These are phyloP conservation scores for Rhingia rostrata DNA, from an alignment of 2,888 invertebrate genomes.

Conservation along the genomic window DNA sequence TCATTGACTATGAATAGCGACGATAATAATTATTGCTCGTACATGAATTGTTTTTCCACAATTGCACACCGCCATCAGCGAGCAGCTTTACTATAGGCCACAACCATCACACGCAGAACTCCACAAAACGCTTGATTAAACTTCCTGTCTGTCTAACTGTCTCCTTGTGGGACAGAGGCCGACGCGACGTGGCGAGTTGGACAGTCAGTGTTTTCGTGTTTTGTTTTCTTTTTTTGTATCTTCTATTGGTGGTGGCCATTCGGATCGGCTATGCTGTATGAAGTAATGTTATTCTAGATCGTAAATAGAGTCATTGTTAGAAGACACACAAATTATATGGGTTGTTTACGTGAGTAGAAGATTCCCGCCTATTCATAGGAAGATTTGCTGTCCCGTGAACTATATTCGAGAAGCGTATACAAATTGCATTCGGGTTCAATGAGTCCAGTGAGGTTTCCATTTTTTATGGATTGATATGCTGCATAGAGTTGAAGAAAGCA, in stretches of 20 bases:
- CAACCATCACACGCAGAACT: constrained; percentile 57
- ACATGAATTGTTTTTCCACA: constrained; percentile 67
- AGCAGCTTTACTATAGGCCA: constrained; percentile 11
- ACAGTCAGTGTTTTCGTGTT: constrained; percentile 12
- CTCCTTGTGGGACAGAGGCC: constrained; percentile 36
- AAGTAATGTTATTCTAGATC: constrained; percentile 48
- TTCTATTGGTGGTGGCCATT: constrained; percentile 52
- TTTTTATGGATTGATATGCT: constrained; percentile 2
- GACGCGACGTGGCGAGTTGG: constrained; percentile 18
- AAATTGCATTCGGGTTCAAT: constrained; percentile 51
- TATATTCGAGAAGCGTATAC: constrained; percentile 27
- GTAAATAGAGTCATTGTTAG: constrained; percentile 61
- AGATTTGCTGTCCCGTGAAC: constrained; percentile 34
- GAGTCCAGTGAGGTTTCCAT: constrained; percentile 24
- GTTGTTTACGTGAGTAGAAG: constrained; percentile 55
- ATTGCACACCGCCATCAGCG: constrained; percentile 29
- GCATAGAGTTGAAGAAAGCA: constrained; percentile 35
- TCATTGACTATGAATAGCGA: constrained; percentile 49
- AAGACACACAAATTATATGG: constrained; percentile 59
- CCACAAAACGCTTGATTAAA: constrained; percentile 68
- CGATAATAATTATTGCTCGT: constrained; percentile 62
- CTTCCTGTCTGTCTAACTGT: constrained; percentile 71
- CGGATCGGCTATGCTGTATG: constrained; percentile 26
- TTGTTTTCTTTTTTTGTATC: constrained; percentile 17
- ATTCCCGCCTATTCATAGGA: constrained; percentile 27